A percentile compares a stretch with the other conserved stretches of the same genome.
phyloP scores from a whole-genome alignment of 2,888 invertebrate species.

The Trissolcus japonicus region DNA sequence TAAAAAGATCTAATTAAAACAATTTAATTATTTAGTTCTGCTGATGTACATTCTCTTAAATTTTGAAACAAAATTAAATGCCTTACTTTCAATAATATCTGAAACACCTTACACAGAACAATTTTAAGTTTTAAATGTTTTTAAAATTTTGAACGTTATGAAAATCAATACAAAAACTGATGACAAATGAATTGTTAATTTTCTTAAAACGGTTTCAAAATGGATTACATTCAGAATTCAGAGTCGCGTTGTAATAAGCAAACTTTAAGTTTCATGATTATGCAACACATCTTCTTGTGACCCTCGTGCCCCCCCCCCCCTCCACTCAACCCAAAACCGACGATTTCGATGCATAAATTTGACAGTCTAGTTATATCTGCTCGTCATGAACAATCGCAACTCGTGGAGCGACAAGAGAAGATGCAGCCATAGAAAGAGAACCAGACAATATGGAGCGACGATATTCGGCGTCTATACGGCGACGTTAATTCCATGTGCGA shows the following conservation, averaged over 20 bases:
- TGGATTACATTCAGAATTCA: too few relatives aligned
- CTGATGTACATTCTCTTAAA: too few relatives aligned
- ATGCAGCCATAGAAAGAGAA: constrained; percentile 23
- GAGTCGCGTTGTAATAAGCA: too few relatives aligned
- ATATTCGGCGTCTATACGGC: constrained; percentile 36
- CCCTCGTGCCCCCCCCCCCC: too few relatives aligned
- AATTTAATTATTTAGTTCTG: not conserved
- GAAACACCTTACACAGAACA: not conserved
- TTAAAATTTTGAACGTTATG: too few relatives aligned
- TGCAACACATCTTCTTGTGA: too few relatives aligned
- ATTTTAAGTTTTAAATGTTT: not conserved
- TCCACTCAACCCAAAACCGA: not conserved
- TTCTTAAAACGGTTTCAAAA: too few relatives aligned
- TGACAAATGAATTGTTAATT: too few relatives aligned
- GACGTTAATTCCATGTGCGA: constrained; percentile 55
- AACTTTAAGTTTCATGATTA: too few relatives aligned
- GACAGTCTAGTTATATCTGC: constrained; percentile 51
- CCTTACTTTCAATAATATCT: too few relatives aligned
- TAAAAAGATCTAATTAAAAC: constrained; percentile 8
- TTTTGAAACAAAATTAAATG: too few relatives aligned
- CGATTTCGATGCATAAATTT: constrained; percentile 57
- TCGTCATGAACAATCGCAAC: constrained; percentile 51
- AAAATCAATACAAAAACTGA: not conserved
- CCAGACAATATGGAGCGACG: constrained; percentile 13
- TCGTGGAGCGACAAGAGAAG: constrained; percentile 37